These are phyloP conservation scores for Melopsittacus undulatus DNA, from an alignment of 2,797 vertebrate genomes.

Conservation along the genomic window DNA sequence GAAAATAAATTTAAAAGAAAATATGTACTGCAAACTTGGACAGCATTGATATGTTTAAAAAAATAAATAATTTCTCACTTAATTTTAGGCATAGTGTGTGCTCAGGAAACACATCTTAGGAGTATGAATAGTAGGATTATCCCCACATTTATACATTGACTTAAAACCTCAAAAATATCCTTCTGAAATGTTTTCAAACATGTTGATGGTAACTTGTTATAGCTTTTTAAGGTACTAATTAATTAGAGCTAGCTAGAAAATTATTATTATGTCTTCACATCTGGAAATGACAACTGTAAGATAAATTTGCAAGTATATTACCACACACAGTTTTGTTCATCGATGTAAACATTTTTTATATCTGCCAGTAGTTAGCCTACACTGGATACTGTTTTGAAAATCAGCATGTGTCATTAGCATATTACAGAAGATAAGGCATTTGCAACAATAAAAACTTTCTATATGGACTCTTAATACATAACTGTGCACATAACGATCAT, in stretches of 20 bases:
- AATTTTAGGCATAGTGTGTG: background rate
- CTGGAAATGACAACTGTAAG: slow-evolving; percentile 28
- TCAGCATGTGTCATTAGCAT: background rate
- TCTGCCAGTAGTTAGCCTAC: background rate
- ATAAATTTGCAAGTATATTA: slow-evolving; percentile 10
- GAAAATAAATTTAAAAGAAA: background rate
- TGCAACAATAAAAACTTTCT: background rate
- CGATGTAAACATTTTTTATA: slow-evolving; percentile 25
- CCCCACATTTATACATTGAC: background rate
- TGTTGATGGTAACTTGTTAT: background rate
- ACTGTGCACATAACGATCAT: background rate
- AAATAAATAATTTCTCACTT: background rate
- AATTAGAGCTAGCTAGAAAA: background rate
- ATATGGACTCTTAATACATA: background rate
- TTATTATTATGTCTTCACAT: background rate
- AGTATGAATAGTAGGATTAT: background rate
- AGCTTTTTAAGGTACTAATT: background rate
- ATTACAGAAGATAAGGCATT: background rate
- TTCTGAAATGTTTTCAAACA: slow-evolving; percentile 3
- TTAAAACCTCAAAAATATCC: background rate
- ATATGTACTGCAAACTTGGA: background rate
- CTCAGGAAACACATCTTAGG: background rate
- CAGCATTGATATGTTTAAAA: background rate
- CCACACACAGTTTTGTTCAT: background rate
- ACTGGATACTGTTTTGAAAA: slow-evolving; percentile 7